Evolutionary conservation across 2,888 invertebrate genomes (phyloP), one percentile per base, ranked within the genome.

Genomic region (Himalopsyche japonica): DNA sequence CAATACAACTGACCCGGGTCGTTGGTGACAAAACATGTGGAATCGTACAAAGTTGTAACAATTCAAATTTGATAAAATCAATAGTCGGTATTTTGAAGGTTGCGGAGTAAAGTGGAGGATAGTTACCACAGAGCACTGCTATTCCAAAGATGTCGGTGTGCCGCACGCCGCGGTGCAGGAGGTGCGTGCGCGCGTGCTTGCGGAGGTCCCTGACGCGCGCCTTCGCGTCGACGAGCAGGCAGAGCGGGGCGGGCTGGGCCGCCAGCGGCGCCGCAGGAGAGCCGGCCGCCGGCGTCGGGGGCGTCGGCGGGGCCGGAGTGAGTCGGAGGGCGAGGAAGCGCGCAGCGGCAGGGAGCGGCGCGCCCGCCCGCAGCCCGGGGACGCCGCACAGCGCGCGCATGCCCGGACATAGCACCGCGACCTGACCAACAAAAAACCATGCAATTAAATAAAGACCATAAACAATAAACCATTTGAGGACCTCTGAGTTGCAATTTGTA

Each of bases 131-230:
- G 90, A 95, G 93, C 89, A 96, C 93, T 89, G 97, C 96, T 90
- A 97, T 92, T 89, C 97, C 97, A 92, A 97, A 97, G 89, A 97
- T 94, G 89, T 97, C 96, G 89, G 95, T 95, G 91, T 97, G 97
- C 91, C 94, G 94, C 94, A 97, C 95, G 91, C 96, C 96, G 92
- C 95, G 95, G 90, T 96, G 94, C 89, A 95, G 95, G 89, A 97
- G 95, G 92, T 97, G 95, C 87, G 94, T 93, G 90, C 95, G 95
- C 92, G 96, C 95, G 91, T 96, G 95, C 88, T 94, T 93, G 90
- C 96, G 96, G 88, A 97, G 94, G 91, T 97, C 96, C 90, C 95
- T 95, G 90, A 96, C 96, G 91, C 95, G 94, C 88, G 96, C 95
- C 92, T 97, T 97, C 90, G 95, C 95, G 94, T 97, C 94, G 88